These are phyloP conservation scores for Paragorgia papillata DNA, from an alignment of 92 coral and sea anemone genomes.

Conservation along the genomic window DNA sequence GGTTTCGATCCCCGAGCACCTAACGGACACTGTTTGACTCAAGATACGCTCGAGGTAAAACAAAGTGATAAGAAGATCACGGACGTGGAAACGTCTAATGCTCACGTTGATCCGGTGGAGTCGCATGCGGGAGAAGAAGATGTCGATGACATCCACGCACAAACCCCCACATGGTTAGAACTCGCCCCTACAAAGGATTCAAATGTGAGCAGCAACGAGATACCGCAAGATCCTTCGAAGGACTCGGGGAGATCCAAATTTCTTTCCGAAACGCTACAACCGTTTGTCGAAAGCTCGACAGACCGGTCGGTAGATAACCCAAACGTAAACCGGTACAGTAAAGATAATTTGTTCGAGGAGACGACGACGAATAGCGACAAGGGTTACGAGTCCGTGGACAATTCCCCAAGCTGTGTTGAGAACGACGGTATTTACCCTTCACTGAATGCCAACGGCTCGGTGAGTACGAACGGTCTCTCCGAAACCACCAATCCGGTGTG, in stretches of 20 bases:
- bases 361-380: slow-evolving; percentile 29
- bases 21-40: neutral
- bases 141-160: neutral
- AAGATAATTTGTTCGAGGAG: slow-evolving; percentile 13
- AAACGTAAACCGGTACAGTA: neutral
- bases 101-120: too few relatives aligned
- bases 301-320: neutral
- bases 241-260: neutral
- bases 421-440: neutral
- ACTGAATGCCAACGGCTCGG: slow-evolving; percentile 3
- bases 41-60: neutral
- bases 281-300: neutral
- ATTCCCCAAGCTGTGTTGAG: slow-evolving; percentile 26
- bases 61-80: neutral
- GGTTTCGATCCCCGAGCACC: neutral
- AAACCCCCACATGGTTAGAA: neutral
- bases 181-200: neutral
- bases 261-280: neutral
- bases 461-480: slow-evolving; percentile 12
- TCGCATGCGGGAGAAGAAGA: neutral
- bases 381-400: slow-evolving; percentile 39
- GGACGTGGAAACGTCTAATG: neutral
- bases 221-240: neutral
- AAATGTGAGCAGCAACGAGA: neutral
- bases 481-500: slow-evolving; percentile 8